Conservation (phyloP, 2,113 vertebrate species). For the Protobothrops flavoviridis region DNA sequence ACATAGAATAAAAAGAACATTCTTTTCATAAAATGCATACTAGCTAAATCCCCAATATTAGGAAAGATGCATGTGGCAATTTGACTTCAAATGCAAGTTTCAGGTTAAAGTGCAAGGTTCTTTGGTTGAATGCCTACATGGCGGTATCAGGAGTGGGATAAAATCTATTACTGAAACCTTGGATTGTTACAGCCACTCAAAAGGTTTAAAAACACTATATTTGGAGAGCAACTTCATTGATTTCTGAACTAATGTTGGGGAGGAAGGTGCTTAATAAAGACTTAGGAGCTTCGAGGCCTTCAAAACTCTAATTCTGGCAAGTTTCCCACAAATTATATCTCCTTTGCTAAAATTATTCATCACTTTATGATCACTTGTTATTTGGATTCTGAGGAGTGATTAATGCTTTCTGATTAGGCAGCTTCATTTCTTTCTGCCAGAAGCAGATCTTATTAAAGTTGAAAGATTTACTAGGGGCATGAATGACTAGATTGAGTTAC, state of each 20-base stretch:
- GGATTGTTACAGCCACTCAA: neutral
- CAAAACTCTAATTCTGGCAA: slow-evolving; percentile 9
- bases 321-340: neutral
- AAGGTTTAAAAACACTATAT: neutral
- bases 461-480: neutral
- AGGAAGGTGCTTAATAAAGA: neutral
- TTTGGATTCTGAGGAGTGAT: slow-evolving; percentile 17
- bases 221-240: neutral
- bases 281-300: neutral
- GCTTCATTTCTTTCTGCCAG: slow-evolving; percentile 31
- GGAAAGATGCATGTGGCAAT: neutral
- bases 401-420: slow-evolving; percentile 20
- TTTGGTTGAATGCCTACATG: neutral
- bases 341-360: slow-evolving; percentile 16
- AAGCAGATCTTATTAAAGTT: slow-evolving; percentile 28
- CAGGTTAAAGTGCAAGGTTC: neutral
- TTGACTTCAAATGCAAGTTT: neutral
- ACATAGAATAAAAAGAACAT: neutral
- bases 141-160: neutral
- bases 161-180: neutral
- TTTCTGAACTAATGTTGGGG: neutral
- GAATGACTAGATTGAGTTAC: neutral
- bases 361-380: neutral
- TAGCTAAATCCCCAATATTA: neutral
- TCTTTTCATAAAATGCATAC: neutral